Evolutionary conservation across 2,888 invertebrate genomes (phyloP).

Genomic region (Synergus japonicus): DNA sequence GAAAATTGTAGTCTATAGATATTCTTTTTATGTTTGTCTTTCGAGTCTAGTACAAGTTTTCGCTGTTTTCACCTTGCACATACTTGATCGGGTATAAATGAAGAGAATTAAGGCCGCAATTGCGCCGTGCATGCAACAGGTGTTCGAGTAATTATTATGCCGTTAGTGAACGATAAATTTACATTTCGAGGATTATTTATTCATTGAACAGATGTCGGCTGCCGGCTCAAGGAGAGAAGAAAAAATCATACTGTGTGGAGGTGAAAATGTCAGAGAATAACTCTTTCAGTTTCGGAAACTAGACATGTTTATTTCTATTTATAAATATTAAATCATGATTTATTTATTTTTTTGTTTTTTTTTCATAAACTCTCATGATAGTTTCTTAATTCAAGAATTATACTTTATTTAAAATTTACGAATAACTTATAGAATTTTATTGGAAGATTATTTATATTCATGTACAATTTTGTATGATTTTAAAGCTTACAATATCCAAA

Average conservation of each 20-base stretch:
- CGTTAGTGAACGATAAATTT: slow-evolving; percentile 32
- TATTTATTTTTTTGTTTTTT: neutral
- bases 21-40: neutral
- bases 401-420: too few species aligned
- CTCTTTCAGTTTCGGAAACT: neutral
- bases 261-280: neutral
- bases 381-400: too few species aligned
- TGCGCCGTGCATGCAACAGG: slow-evolving; percentile 1
- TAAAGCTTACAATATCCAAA: too few species aligned
- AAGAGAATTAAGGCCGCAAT: slow-evolving; percentile 18
- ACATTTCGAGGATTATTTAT: slow-evolving; percentile 17
- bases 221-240: slow-evolving; percentile 4
- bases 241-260: neutral
- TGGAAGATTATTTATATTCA: too few species aligned
- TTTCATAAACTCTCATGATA: too few species aligned
- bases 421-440: too few species aligned
- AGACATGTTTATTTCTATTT: neutral
- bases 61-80: slow-evolving; percentile 15
- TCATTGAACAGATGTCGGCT: slow-evolving; percentile 6
- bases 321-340: neutral
- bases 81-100: neutral
- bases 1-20: neutral
- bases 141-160: slow-evolving; percentile 33
- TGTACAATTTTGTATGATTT: too few species aligned
- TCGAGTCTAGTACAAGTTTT: neutral